Evolutionary conservation across 2,888 invertebrate genomes (phyloP).

Genomic region (Melikaiella ostensackeni): DNA sequence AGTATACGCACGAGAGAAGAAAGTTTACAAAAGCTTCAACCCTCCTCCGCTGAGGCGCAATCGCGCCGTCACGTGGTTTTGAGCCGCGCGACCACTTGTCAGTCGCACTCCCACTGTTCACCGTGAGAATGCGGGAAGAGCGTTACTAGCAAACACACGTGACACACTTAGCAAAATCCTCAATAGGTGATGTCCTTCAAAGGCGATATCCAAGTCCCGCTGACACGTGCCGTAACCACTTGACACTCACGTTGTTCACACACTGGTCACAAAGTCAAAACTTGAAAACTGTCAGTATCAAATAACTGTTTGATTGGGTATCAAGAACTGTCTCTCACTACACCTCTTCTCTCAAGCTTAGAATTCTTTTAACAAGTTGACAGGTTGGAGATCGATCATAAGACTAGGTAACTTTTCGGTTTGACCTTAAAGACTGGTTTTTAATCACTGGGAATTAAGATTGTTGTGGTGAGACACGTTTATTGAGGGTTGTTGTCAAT

Average conservation of each 20-base stretch:
- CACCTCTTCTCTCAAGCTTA: neutral
- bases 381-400: neutral
- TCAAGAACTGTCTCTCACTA: neutral
- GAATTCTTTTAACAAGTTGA: neutral
- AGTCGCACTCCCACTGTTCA: slow-evolving; percentile 52
- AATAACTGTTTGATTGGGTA: neutral
- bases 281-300: neutral
- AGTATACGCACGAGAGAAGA: neutral
- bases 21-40: slow-evolving; percentile 42
- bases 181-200: slow-evolving; percentile 33
- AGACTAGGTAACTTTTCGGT: neutral
- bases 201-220: slow-evolving; percentile 53
- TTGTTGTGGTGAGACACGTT: neutral
- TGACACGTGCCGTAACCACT: slow-evolving; percentile 52
- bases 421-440: neutral
- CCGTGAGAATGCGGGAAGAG: slow-evolving; percentile 43
- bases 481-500: neutral
- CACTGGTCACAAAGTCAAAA: neutral
- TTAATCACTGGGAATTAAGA: neutral
- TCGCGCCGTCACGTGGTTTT: slow-evolving; percentile 57
- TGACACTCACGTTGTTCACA: slow-evolving; percentile 51
- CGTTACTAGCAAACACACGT: slow-evolving; percentile 26
- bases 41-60: slow-evolving; percentile 44
- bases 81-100: slow-evolving; percentile 36
- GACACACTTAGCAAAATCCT: slow-evolving; percentile 30